Percentiles rank a stretch among this genome's conserved stretches.
phyloP scores from a whole-genome alignment of 2,113 vertebrate species.

The Cygnus buccinator region DNA sequence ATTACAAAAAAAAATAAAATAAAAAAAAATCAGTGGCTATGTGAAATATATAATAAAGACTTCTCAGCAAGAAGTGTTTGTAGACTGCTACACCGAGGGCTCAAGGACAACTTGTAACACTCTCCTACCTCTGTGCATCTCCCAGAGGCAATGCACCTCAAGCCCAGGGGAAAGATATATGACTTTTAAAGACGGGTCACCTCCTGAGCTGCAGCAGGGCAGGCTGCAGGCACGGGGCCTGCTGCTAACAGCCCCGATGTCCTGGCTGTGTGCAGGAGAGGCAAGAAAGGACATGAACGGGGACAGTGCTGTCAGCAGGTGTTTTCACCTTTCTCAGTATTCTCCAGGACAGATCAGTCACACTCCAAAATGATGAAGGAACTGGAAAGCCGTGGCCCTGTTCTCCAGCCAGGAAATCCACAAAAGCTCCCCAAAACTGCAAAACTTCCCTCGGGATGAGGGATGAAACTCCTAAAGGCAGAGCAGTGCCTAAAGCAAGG shows the following conservation, averaged over 20 bases:
- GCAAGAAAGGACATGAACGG: not conserved
- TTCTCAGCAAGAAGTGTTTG: not conserved
- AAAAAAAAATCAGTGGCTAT: too few relatives aligned
- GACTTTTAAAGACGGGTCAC: not conserved
- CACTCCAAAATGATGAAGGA: not conserved
- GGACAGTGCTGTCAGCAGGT: not conserved
- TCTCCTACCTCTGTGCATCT: not conserved
- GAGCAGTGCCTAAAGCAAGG: not conserved
- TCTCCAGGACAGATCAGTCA: not conserved
- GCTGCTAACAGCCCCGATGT: fast-evolving
- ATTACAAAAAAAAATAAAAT: not conserved
- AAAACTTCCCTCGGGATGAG: not conserved
- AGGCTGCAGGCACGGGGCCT: not conserved
- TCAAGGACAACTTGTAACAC: not conserved
- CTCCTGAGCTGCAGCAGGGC: not conserved
- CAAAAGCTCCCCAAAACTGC: not conserved
- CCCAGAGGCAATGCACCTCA: not conserved
- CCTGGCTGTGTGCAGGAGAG: not conserved
- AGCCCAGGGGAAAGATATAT: not conserved
- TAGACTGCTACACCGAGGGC: not conserved
- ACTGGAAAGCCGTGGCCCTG: not conserved
- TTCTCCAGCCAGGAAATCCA: not conserved
- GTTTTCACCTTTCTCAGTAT: not conserved
- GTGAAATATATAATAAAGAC: not conserved
- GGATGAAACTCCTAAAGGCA: not conserved